These are phyloP conservation scores for Meliscaeva auricollis DNA, from an alignment of 2,888 invertebrate genomes.

Conservation along the genomic window DNA sequence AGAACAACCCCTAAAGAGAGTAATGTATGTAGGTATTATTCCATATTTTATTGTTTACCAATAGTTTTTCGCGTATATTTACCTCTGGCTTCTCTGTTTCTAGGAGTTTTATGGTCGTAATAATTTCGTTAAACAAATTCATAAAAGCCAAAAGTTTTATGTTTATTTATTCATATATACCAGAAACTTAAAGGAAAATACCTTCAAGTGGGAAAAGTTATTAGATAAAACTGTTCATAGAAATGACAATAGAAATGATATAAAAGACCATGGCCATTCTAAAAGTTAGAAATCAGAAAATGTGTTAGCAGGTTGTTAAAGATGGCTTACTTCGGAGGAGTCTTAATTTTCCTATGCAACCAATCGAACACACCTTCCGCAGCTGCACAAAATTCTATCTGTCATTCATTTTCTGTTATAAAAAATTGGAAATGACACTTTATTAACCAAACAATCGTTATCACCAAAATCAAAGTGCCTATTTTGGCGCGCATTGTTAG, in stretches of 20 bases:
- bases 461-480: background rate
- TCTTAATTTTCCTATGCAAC: too few relatives aligned
- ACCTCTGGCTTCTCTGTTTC: background rate
- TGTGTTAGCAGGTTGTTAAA: too few relatives aligned
- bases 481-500: slow-evolving; percentile 41
- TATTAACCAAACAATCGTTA: too few relatives aligned
- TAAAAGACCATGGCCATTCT: background rate
- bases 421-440: too few relatives aligned
- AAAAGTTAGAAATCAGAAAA: too few relatives aligned
- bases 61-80: slow-evolving; percentile 34
- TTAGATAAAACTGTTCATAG: background rate
- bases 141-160: slow-evolving; percentile 31
- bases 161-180: slow-evolving; percentile 36
- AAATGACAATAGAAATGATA: background rate
- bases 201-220: background rate
- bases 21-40: too few relatives aligned
- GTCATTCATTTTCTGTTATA: too few relatives aligned
- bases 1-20: background rate
- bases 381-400: too few relatives aligned
- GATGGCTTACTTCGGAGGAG: too few relatives aligned
- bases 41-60: slow-evolving; percentile 31
- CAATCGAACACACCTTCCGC: too few relatives aligned
- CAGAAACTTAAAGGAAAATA: background rate
- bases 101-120: slow-evolving; percentile 12
- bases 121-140: slow-evolving; percentile 21